These are phyloP conservation scores for Adela reaumurella DNA, from an alignment of 2,888 invertebrate genomes.

Conservation along the genomic window DNA sequence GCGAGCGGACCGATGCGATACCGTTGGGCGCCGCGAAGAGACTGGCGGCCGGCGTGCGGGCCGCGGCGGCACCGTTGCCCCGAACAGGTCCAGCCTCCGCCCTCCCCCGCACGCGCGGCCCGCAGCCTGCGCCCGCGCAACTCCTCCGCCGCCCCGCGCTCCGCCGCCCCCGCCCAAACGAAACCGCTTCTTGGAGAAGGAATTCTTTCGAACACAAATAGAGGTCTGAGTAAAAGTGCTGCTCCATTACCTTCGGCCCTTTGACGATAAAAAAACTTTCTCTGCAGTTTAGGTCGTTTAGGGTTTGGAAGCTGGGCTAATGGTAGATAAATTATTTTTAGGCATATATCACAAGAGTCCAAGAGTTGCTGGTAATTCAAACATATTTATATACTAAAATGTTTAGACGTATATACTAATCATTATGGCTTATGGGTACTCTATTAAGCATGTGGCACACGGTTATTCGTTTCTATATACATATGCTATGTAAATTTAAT, in stretches of 20 bases:
- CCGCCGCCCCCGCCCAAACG: not conserved
- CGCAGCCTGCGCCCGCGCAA: slow-evolving; percentile 25
- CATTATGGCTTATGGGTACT: too few relatives aligned
- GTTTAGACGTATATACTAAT: too few relatives aligned
- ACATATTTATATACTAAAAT: too few relatives aligned
- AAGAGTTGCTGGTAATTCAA: too few relatives aligned
- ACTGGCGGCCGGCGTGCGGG: slow-evolving; percentile 45
- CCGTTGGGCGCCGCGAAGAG: slow-evolving; percentile 53
- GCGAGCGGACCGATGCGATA: slow-evolving; percentile 22
- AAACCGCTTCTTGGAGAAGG: not conserved
- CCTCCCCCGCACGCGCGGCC: slow-evolving; percentile 22
- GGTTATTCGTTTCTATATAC: too few relatives aligned
- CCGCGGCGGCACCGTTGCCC: slow-evolving; percentile 51
- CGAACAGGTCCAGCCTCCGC: slow-evolving; percentile 48
- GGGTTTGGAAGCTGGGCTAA: too few relatives aligned
- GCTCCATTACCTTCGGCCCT: slow-evolving; percentile 15
- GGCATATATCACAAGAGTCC: too few relatives aligned
- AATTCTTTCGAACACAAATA: slow-evolving; percentile 18
- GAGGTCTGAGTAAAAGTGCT: slow-evolving; percentile 51
- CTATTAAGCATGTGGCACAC: too few relatives aligned
- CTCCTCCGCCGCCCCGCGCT: slow-evolving; percentile 20
- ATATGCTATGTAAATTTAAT: too few relatives aligned
- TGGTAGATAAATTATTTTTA: not conserved
- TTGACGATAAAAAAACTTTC: not conserved
- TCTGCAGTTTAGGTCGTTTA: not conserved